Percentiles rank a stretch among this genome's conserved stretches.
Conservation (phyloP, 2,113 vertebrate genomes). For the Lanius ludovicianus region DNA sequence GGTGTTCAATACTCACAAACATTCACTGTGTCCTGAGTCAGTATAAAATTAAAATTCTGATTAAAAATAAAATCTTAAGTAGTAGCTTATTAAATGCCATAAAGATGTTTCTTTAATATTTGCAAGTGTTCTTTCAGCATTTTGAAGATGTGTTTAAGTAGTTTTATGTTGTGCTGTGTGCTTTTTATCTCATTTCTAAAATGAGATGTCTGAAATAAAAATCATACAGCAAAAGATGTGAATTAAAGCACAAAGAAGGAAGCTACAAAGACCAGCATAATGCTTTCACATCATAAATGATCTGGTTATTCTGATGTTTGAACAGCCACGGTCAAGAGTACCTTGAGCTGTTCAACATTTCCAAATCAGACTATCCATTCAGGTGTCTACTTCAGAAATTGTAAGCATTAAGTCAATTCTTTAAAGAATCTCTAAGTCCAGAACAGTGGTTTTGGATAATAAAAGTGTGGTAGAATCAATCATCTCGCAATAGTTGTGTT, state of each 20-base stretch:
- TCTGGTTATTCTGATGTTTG: background rate
- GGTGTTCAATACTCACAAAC: background rate
- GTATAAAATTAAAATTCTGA: background rate
- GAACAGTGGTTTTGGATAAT: background rate
- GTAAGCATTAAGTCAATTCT: background rate
- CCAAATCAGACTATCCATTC: background rate
- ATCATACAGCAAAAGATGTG: accelerated
- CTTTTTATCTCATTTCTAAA: background rate
- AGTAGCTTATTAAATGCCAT: background rate
- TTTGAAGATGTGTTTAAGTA: background rate
- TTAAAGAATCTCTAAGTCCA: background rate
- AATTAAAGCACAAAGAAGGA: background rate
- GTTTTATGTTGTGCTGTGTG: background rate
- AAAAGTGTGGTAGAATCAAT: background rate
- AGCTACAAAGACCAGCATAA: background rate
- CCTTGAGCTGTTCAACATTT: background rate
- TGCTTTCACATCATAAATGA: background rate
- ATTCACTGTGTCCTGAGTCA: background rate
- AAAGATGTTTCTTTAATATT: background rate
- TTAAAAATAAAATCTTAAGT: background rate
- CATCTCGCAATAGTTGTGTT: background rate
- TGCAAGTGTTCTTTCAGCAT: background rate
- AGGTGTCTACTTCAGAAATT: background rate
- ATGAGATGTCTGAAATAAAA: background rate
- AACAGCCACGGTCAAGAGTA: background rate